Percentiles rank a stretch among this genome's conserved stretches.
These are phyloP conservation scores for Psittacara wagleri DNA, from an alignment of 2,113 vertebrate genomes.

Conservation along the genomic window DNA sequence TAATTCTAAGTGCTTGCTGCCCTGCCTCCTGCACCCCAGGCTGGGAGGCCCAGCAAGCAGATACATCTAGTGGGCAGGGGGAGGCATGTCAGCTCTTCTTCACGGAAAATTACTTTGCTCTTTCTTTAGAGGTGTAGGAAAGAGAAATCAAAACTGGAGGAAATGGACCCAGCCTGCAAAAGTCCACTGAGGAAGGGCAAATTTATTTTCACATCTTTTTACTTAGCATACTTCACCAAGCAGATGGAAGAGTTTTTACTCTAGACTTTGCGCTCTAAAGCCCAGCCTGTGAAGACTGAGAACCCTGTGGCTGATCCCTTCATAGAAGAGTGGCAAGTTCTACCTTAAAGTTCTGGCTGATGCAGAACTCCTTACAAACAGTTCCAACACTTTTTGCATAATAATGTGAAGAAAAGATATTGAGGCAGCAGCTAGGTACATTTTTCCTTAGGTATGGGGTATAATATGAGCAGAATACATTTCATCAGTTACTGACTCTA, in stretches of 20 bases:
- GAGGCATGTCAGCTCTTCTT: neutral
- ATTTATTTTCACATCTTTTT: neutral
- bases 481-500: neutral
- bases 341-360: neutral
- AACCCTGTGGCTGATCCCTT: neutral
- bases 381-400: neutral
- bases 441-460: neutral
- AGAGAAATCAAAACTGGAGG: neutral
- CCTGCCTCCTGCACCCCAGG: accelerated
- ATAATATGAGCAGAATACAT: neutral
- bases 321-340: neutral
- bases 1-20: neutral
- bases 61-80: neutral
- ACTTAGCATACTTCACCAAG: neutral
- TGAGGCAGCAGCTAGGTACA: neutral
- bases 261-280: neutral
- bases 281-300: neutral
- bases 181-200: neutral
- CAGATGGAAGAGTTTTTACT: neutral
- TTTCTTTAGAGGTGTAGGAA: neutral
- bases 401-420: neutral
- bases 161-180: neutral
- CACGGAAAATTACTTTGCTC: neutral
- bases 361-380: neutral
- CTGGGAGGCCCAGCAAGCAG: neutral